Evolutionary conservation across 2,113 vertebrate genomes (phyloP), one percentile per base, ranked within the genome.

Genomic region (Mus pahari): DNA sequence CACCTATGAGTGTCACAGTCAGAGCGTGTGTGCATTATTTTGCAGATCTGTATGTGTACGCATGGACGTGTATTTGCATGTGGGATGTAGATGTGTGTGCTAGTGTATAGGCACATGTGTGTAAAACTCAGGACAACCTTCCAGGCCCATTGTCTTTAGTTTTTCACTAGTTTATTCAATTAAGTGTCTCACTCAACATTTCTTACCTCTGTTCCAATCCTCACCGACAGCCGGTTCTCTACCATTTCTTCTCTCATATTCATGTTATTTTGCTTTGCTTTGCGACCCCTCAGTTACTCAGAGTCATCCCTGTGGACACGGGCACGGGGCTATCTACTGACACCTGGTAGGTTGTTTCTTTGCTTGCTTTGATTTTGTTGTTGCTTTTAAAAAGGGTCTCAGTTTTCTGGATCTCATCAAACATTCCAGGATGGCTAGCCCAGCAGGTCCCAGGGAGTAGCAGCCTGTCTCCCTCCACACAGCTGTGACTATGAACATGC

Each of bases 1-100:
- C 0, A 42, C 17, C 53, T 33, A 39, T 71, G 77, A 87, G 7
- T 0, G 68, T 39, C 22, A 7, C 1, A 48, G 31, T 77, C 79
- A 3, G 10, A 2, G n/a, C 11, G 7, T 0, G 9, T 0, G 5
- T 10, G 3, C 26, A 3, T 42, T n/a, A 55, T 7, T 55, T 14
- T 45, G 82, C n/a, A 19, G 26, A 60, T 36, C 31, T 55, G 1
- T n/a, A 22, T 84, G 39, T 17, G 14, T 28, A 4, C 26, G 13
- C 26, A 26, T 11, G 14, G 16, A 12, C 3, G 5, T 28, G n/a
- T 31, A 16, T 24, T 17, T 53, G 36, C 28, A 31, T 64, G 58
- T 64, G 12, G 3, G 8, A 39, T 24, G 36, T 14, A 64, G 24
- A 64, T 64, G 14, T 64, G 8, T 19, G 31, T 86, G 42, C 10